Percentiles rank a stretch among this genome's conserved stretches.
phyloP scores from a whole-genome alignment of 2,888 invertebrate genomes.

The Drosophila atripex region DNA sequence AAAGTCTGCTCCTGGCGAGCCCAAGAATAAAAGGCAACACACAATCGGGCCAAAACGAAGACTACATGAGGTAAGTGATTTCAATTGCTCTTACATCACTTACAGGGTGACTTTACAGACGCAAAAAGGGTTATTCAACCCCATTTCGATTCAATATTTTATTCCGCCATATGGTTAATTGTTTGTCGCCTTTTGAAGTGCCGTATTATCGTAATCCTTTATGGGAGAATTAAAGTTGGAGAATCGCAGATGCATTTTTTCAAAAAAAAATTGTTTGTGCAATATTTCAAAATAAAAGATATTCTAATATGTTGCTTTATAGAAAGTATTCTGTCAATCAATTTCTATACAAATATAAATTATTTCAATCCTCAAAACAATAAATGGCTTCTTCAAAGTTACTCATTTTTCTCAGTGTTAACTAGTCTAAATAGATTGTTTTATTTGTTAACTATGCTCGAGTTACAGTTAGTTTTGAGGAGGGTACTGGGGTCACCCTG shows the following conservation, averaged over 20 bases:
- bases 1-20: slow-evolving; percentile 47
- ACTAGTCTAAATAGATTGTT: too few species aligned
- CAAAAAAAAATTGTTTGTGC: not conserved
- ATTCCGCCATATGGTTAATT: slow-evolving; percentile 21
- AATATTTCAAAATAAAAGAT: too few species aligned
- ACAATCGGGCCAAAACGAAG: slow-evolving; percentile 21
- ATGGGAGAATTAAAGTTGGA: not conserved
- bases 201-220: slow-evolving; percentile 14
- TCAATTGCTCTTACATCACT: slow-evolving; percentile 26
- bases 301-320: too few species aligned
- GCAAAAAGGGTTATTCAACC: slow-evolving; percentile 8
- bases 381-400: too few species aligned
- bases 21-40: slow-evolving; percentile 14
- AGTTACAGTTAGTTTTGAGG: slow-evolving; percentile 30
- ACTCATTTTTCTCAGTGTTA: slow-evolving; percentile 2
- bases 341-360: too few species aligned
- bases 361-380: too few species aligned
- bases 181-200: not conserved
- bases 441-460: slow-evolving; percentile 4
- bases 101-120: slow-evolving; percentile 32
- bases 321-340: too few species aligned
- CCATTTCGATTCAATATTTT: slow-evolving; percentile 9
- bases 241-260: slow-evolving; percentile 5
- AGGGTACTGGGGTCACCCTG: slow-evolving; percentile 28
- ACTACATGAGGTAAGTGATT: slow-evolving; percentile 41